Conservation (phyloP, 2,113 vertebrate genomes). For the Motacilla tschutschensis region DNA sequence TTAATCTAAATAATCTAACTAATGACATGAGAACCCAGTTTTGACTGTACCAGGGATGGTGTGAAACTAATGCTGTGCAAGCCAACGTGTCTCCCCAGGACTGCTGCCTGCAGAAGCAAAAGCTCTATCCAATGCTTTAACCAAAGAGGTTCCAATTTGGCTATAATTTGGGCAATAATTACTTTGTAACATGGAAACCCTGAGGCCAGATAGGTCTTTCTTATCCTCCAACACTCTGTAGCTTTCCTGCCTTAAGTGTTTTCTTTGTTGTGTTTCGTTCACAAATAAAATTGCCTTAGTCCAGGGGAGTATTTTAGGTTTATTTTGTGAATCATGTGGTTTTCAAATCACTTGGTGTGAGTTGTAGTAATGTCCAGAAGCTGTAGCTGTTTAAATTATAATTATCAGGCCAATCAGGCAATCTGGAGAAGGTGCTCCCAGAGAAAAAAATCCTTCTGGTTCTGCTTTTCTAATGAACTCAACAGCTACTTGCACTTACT, state of each 20-base stretch:
- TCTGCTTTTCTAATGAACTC: neutral
- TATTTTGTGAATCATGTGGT: neutral
- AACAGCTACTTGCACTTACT: neutral
- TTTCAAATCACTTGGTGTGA: neutral
- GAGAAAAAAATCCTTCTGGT: neutral
- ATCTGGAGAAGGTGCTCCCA: neutral
- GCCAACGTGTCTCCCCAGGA: accelerated
- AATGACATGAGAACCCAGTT: accelerated
- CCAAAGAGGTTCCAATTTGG: neutral
- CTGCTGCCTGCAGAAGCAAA: neutral
- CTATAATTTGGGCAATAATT: neutral
- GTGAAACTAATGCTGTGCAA: accelerated
- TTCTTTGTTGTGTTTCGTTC: neutral
- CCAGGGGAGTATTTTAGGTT: neutral
- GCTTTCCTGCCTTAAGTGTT: neutral
- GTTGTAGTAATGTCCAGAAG: neutral
- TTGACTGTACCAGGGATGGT: neutral
- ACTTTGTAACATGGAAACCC: neutral
- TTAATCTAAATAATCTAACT: neutral
- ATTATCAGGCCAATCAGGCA: neutral
- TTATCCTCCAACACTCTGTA: neutral
- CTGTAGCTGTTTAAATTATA: neutral
- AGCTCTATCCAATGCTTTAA: neutral
- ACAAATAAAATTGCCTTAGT: neutral
- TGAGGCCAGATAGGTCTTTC: neutral